Evolutionary conservation across 2,113 vertebrate genomes (phyloP).

Genomic region (Rhegmatorhina hoffmannsi): DNA sequence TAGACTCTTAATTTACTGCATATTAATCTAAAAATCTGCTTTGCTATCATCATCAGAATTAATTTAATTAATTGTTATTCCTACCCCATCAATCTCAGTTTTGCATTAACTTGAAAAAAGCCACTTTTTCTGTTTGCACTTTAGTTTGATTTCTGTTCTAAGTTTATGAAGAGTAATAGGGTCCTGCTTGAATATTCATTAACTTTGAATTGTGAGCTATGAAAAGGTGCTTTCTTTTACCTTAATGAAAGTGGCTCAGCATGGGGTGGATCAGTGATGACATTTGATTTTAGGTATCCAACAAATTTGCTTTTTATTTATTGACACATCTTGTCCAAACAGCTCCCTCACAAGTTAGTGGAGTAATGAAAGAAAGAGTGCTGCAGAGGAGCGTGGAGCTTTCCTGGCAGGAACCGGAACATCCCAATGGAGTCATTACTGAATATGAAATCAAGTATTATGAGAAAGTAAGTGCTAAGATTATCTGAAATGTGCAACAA

Average conservation of each 20-base stretch:
- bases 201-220: constrained; percentile 71
- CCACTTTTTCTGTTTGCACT: constrained; percentile 83
- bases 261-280: constrained; percentile 76
- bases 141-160: constrained; percentile 86
- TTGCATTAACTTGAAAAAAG: constrained; percentile 76
- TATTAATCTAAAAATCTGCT: constrained; percentile 75
- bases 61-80: constrained; percentile 84
- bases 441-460: constrained; percentile 99
- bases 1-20: constrained; percentile 73
- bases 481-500: constrained; percentile 14
- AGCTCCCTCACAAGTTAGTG: constrained; percentile 97
- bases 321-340: constrained; percentile 82
- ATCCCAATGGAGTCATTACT: constrained; percentile 98
- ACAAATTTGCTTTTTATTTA: constrained; percentile 76
- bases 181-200: constrained; percentile 86
- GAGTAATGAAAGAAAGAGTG: constrained; percentile 94
- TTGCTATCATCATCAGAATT: constrained; percentile 80
- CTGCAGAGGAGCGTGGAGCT: constrained; percentile 94
- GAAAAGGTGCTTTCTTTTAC: constrained; percentile 79
- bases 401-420: constrained; percentile 98
- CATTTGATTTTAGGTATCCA: constrained; percentile 75
- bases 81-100: constrained; percentile 78
- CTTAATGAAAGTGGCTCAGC: constrained; percentile 77
- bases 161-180: constrained; percentile 84
- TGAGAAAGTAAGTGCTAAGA: constrained; percentile 89